A percentile compares a stretch with the other conserved stretches of the same genome.
These are phyloP conservation scores for Chelmon rostratus DNA, from an alignment of 2,797 vertebrate species.

Conservation along the genomic window DNA sequence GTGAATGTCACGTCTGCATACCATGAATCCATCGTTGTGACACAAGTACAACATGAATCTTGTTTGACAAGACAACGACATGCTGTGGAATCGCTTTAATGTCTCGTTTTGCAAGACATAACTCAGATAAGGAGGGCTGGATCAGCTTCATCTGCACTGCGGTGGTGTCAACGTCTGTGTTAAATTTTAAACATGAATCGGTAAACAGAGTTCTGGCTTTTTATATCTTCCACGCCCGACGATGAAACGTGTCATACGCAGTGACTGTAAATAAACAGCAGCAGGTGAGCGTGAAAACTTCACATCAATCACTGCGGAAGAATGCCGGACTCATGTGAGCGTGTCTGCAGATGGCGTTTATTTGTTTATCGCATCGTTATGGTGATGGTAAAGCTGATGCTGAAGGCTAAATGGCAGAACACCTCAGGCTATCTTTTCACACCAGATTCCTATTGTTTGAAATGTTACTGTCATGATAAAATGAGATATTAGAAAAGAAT, in stretches of 20 bases:
- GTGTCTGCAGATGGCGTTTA: background rate
- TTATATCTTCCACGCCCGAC: background rate
- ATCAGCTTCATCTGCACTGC: background rate
- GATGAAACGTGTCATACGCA: background rate
- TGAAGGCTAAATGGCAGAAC: slow-evolving; percentile 3
- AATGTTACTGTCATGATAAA: background rate
- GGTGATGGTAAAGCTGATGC: slow-evolving; percentile 31
- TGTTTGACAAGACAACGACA: slow-evolving; percentile 35
- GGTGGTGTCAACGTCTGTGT: slow-evolving; percentile 1
- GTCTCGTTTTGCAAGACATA: slow-evolving; percentile 10
- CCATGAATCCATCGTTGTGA: slow-evolving; percentile 6
- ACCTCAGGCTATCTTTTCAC: slow-evolving; percentile 13
- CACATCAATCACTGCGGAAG: slow-evolving; percentile 31
- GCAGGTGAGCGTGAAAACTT: slow-evolving; percentile 7
- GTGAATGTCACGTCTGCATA: background rate
- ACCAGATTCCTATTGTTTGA: background rate
- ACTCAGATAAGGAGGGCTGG: slow-evolving; percentile 18
- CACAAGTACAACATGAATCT: slow-evolving; percentile 33
- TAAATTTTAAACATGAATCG: background rate
- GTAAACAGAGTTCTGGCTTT: background rate
- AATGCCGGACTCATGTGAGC: slow-evolving; percentile 26
- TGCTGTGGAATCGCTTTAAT: slow-evolving; percentile 19
- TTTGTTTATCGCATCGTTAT: slow-evolving; percentile 52
- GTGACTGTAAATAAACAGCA: slow-evolving; percentile 25
- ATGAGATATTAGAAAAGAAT: slow-evolving; percentile 6